A percentile compares a stretch with the other conserved stretches of the same genome.
phyloP scores from a whole-genome alignment of 2,888 invertebrate species.

The Xylophagus ater region DNA sequence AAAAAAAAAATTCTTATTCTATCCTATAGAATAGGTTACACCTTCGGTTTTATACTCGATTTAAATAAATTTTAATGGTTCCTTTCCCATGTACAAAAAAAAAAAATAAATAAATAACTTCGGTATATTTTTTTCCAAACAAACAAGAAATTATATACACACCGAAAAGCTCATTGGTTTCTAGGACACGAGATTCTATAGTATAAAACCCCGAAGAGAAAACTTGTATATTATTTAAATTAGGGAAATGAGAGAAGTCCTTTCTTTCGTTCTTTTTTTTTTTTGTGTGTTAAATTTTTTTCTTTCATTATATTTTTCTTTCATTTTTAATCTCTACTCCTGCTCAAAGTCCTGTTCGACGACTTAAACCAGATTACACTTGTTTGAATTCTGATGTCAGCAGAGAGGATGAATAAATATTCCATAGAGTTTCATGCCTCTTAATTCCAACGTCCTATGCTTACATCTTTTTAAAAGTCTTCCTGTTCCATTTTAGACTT shows the following conservation, averaged over 20 bases:
- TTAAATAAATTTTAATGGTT: too few relatives aligned
- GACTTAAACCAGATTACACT: constrained; percentile 22
- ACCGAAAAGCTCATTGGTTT: constrained; percentile 9
- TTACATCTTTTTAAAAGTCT: too few relatives aligned
- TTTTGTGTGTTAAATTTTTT: constrained; percentile 16
- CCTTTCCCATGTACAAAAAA: too few relatives aligned
- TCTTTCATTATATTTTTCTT: too few relatives aligned
- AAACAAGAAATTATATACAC: constrained; percentile 9
- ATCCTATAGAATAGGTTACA: too few relatives aligned
- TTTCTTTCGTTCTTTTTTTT: constrained; percentile 11
- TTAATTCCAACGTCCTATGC: constrained; percentile 8
- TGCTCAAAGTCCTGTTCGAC: too few relatives aligned
- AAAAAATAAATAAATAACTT: too few relatives aligned
- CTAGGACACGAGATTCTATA: constrained; percentile 7
- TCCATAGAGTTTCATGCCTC: constrained; percentile 10
- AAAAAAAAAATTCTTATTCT: too few relatives aligned
- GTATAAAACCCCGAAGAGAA: constrained; percentile 1
- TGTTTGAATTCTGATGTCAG: constrained; percentile 23
- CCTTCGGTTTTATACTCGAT: too few relatives aligned
- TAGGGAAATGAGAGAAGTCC: constrained; percentile 10
- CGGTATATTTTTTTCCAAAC: constrained; percentile 12
- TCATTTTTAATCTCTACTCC: constrained; percentile 19
- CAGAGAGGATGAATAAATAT: constrained; percentile 22
- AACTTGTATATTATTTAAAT: constrained; percentile 10
- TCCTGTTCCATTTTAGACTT: too few relatives aligned